These are phyloP conservation scores for Merops nubicus DNA, from an alignment of 2,113 vertebrate genomes.

Conservation along the genomic window DNA sequence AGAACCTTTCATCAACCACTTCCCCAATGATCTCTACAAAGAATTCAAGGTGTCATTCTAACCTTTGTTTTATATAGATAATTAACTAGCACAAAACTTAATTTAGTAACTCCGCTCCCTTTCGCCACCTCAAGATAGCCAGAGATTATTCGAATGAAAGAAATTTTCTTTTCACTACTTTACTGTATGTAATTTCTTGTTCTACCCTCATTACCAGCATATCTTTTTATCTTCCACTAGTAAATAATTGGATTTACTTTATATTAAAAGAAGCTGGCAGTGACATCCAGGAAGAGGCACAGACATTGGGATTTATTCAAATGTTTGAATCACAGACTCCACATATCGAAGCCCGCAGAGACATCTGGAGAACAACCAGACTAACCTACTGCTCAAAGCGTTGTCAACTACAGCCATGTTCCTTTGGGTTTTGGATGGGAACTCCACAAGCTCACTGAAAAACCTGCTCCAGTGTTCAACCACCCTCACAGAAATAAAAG, in stretches of 20 bases:
- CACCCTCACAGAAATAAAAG: background rate
- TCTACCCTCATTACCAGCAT: background rate
- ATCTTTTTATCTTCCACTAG: background rate
- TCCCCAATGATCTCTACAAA: background rate
- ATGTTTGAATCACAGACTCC: background rate
- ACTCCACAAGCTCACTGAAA: background rate
- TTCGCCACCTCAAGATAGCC: background rate
- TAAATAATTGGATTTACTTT: background rate
- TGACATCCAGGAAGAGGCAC: background rate
- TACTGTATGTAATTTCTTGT: background rate
- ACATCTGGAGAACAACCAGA: background rate
- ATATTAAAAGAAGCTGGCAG: background rate
- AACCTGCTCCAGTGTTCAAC: background rate
- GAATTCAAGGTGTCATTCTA: background rate
- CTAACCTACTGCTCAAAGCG: background rate
- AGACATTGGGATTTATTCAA: background rate
- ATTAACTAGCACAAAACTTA: background rate
- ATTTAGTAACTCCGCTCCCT: background rate
- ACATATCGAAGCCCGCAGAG: background rate
- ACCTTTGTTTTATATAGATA: background rate
- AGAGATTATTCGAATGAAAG: background rate
- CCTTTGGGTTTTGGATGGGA: background rate
- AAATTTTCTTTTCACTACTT: background rate
- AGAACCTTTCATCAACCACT: background rate
- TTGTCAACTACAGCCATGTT: background rate